Evolutionary conservation across 2,888 invertebrate genomes (phyloP).

Genomic region (Leptinotarsa haldemani): DNA sequence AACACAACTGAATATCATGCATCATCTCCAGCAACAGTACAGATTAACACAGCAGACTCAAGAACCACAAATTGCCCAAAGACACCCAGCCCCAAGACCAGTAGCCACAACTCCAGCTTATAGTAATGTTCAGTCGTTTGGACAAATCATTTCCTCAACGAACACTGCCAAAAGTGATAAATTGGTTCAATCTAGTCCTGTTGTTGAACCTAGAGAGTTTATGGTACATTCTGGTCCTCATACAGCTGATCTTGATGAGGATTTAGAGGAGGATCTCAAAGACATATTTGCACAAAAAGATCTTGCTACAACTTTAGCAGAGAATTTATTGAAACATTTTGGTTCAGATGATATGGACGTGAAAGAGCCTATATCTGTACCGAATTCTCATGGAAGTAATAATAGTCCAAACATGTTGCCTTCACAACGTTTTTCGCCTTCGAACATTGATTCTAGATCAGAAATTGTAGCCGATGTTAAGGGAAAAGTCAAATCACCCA

Average conservation of each 20-base stretch:
- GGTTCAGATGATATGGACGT: constrained; percentile 76
- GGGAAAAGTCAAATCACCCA: constrained; percentile 63
- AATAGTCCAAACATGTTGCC: constrained; percentile 59
- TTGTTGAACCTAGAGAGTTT: constrained; percentile 51
- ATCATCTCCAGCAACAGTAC: constrained; percentile 86
- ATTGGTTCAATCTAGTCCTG: constrained; percentile 56
- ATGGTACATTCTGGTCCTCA: constrained; percentile 56
- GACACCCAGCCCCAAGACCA: constrained; percentile 46
- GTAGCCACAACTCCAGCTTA: constrained; percentile 52
- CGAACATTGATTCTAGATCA: constrained; percentile 59
- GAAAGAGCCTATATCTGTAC: constrained; percentile 57
- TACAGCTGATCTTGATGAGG: constrained; percentile 69
- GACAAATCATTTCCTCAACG: constrained; percentile 53
- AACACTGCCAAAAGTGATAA: constrained; percentile 64
- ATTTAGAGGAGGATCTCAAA: constrained; percentile 76
- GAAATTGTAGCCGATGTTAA: constrained; percentile 59
- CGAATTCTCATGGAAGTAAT: constrained; percentile 42
- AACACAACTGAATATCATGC: constrained; percentile 83
- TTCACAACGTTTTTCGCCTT: constrained; percentile 70
- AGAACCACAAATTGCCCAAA: constrained; percentile 23
- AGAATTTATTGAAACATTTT: constrained; percentile 89
- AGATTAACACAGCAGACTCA: constrained; percentile 82
- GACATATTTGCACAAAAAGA: constrained; percentile 81
- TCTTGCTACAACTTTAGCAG: constrained; percentile 83
- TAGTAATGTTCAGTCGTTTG: constrained; percentile 39